Conservation (phyloP, 2,113 vertebrate species). For the Manacus vitellinus region DNA sequence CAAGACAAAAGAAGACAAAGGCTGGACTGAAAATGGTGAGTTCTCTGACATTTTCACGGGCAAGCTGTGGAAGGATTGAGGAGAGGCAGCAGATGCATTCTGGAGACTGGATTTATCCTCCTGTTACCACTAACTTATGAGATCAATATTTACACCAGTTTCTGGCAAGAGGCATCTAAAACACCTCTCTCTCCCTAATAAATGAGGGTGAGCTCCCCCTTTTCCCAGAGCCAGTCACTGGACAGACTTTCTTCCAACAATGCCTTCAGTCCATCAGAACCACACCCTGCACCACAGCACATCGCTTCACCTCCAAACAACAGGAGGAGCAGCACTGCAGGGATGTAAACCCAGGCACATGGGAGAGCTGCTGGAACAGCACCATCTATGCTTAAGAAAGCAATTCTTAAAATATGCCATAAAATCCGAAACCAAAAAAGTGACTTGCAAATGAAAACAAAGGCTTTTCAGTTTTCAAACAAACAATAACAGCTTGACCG, state of each 20-base stretch:
- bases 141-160: background rate
- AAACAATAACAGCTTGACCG: background rate
- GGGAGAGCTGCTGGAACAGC: background rate
- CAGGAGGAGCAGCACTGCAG: background rate
- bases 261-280: background rate
- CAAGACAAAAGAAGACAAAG: background rate
- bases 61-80: background rate
- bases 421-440: background rate
- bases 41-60: background rate
- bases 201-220: background rate
- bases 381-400: background rate
- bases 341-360: background rate
- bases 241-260: background rate
- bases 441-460: background rate
- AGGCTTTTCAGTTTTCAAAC: background rate
- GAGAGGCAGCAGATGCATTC: background rate
- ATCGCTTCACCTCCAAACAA: background rate
- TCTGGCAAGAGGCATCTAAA: background rate
- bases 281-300: background rate
- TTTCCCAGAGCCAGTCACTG: background rate
- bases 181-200: background rate
- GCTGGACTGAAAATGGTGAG: fast-evolving
- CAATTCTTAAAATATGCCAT: background rate
- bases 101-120: background rate
- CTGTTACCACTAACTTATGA: background rate